Percentiles rank a stretch among this genome's conserved stretches.
Evolutionary conservation across 1,140 invertebrate genomes (phyloP).

Genomic region (Trichogramma pretiosum): DNA sequence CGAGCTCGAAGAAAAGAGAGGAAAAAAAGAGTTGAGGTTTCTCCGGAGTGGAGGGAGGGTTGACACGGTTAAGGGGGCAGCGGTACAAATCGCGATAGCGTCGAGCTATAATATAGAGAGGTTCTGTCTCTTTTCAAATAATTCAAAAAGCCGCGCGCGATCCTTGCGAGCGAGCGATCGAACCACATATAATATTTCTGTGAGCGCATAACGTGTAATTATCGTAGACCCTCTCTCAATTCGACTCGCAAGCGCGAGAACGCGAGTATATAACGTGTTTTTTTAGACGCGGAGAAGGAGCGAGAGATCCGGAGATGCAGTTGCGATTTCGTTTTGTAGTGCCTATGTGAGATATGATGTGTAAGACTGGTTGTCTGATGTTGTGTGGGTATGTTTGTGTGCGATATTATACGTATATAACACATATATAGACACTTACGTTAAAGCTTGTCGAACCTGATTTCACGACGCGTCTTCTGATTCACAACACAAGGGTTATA

Average conservation of each 20-base stretch:
- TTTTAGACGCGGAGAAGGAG: neutral
- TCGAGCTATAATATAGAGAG: slow-evolving; percentile 40
- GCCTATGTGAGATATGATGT: too few species aligned
- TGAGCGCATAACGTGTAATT: slow-evolving; percentile 43
- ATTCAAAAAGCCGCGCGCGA: slow-evolving; percentile 46
- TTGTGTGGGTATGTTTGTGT: too few species aligned
- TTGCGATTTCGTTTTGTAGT: too few species aligned
- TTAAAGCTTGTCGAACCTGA: too few species aligned
- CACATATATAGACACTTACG: too few species aligned
- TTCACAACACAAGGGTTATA: too few species aligned
- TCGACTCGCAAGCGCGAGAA: slow-evolving; percentile 35
- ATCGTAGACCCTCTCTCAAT: slow-evolving; percentile 39
- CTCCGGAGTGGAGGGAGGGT: slow-evolving; percentile 17
- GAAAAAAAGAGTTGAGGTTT: slow-evolving; percentile 11
- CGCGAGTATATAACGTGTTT: slow-evolving; percentile 7
- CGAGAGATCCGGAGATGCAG: too few species aligned
- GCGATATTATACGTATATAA: too few species aligned
- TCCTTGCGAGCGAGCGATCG: too few species aligned
- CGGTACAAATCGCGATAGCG: slow-evolving; percentile 36
- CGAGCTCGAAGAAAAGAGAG: slow-evolving; percentile 2
- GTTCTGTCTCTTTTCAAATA: slow-evolving; percentile 48
- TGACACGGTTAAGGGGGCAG: slow-evolving; percentile 15
- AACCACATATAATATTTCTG: slow-evolving; percentile 48
- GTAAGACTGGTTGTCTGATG: too few species aligned
- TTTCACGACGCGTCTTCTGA: too few species aligned